Base-by-base conservation (phyloP, 2,888 invertebrate species). In the Anthrax anthrax region DNA sequence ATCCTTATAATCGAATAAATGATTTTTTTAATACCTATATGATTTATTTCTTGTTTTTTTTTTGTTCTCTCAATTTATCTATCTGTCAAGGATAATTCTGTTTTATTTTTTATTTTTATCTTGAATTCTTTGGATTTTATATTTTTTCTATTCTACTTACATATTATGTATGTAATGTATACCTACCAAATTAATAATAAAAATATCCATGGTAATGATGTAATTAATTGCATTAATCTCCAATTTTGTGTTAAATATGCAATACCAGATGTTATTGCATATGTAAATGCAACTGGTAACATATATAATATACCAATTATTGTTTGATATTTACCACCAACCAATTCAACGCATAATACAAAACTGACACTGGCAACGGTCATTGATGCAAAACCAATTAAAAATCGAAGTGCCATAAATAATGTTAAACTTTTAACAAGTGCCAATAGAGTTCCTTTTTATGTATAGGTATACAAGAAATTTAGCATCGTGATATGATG, bases 281-380 rank as follows among this genome's bases (percentile, higher is more conserved):
- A 80, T 29, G 71, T 65, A 38, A 78, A 55, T 29, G 78, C 75
- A 9, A 79, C 75, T 16, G 79, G 78, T 55, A 79, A 70, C 50
- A 79, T 67, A 59, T 77, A 77, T 32, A 76, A 72, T 42, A 79
- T 75, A 5, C 80, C 80, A 50, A 78, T 72, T 49, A 79, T 72
- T 38, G 77, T 77, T 50, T 78, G 68, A 76, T 77, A 78, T 57
- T 73, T 72, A 37, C 78, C 77, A 49, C 77, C 77, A 18, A 79
- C 76, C 50, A 79, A 60, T 65, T 80, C 80, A 56, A 79, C 75
- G 44, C 77, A 75, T 39, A 80, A 64, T 29, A 81, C 79, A 62
- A 80, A 80, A 48, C 77, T 76, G 43, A 86, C 85, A 53, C 86
- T 80, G 51, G 63, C 60, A 53, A 67, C 65, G 48, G 79, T 77